phyloP scores from a whole-genome alignment of 1,140 invertebrate genomes.

The Drosophila repletoides region DNA sequence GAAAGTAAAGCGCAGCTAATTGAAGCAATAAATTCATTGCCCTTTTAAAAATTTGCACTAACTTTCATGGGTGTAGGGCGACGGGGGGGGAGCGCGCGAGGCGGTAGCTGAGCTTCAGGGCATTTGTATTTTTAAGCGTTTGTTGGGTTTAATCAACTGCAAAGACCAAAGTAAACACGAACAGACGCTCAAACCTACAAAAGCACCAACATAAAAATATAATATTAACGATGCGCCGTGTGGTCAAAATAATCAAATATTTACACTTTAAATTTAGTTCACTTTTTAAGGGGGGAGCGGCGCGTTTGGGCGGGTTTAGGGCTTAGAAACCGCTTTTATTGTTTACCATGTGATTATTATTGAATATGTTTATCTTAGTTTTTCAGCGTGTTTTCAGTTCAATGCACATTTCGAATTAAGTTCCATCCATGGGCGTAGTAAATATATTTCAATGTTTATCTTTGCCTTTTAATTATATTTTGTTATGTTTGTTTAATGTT shows the following conservation, averaged over 20 bases:
- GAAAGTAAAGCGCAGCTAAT: slow-evolving; percentile 8
- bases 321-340: slow-evolving; percentile 30
- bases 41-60: background rate
- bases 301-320: background rate
- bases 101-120: background rate
- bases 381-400: slow-evolving; percentile 53
- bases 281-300: background rate
- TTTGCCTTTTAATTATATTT: slow-evolving; percentile 42
- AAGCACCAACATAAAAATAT: slow-evolving; percentile 1
- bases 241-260: slow-evolving; percentile 33
- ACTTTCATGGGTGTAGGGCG: too few species aligned
- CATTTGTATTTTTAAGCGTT: slow-evolving; percentile 16
- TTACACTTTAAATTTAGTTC: slow-evolving; percentile 15
- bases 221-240: slow-evolving; percentile 6
- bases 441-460: slow-evolving; percentile 46
- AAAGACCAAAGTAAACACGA: slow-evolving; percentile 6
- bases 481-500: slow-evolving; percentile 66
- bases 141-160: slow-evolving; percentile 27
- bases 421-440: slow-evolving; percentile 13
- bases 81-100: too few species aligned
- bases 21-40: slow-evolving; percentile 21
- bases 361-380: slow-evolving; percentile 55
- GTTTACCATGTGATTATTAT: slow-evolving; percentile 62
- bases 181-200: slow-evolving; percentile 16
- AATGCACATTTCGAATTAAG: slow-evolving; percentile 42